Base-by-base conservation (phyloP, 2,113 vertebrate genomes). In the Menidia beryllina region DNA sequence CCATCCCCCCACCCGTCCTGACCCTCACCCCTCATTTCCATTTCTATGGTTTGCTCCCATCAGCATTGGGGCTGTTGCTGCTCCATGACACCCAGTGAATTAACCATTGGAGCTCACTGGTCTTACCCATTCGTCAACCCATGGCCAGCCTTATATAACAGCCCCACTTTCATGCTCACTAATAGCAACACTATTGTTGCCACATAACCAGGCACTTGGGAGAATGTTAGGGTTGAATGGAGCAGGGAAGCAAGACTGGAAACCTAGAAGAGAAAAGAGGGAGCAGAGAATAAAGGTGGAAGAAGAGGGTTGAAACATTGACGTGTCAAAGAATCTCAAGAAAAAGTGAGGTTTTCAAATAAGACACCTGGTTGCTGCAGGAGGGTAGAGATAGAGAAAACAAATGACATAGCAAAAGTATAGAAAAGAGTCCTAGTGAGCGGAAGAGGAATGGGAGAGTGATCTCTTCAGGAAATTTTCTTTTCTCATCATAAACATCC, bases 1-100 rank as follows among this genome's bases (percentile, higher is more conserved):
- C 54, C 41, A 41, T 11, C 54, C 34, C 50, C 55, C 64, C 17
- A 49, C 50, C 67, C 57, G 15, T 58, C 15, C 54, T 71, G 83
- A 80, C 79, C 83, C 84, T 79, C 69, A 71, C 69, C 86, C 86
- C 72, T 88, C 41, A 90, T 91, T 91, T 90, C 82, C 86, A 90
- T 90, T 69, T 84, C 69, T 87, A 86, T 88, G 80, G 69, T 83
- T 63, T 60, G 72, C 64, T 83, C 82, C 67, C 69, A 76, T 69
- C 79, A 86, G 81, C 67, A 79, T 54, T 71, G 76, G 52, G 82
- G 20, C 69, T 75, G 79, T 25, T 61, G 69, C 52, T 2, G 62
- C 66, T 51, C 72, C 62, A 56, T 75, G 87, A 82, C 87, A 87
- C 77, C 71, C 81, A 5, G 19, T 83, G 82, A 89, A 90, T 88